These are phyloP conservation scores for Steinernema hermaphroditum DNA, from an alignment of 2,888 invertebrate genomes.

Conservation along the genomic window DNA sequence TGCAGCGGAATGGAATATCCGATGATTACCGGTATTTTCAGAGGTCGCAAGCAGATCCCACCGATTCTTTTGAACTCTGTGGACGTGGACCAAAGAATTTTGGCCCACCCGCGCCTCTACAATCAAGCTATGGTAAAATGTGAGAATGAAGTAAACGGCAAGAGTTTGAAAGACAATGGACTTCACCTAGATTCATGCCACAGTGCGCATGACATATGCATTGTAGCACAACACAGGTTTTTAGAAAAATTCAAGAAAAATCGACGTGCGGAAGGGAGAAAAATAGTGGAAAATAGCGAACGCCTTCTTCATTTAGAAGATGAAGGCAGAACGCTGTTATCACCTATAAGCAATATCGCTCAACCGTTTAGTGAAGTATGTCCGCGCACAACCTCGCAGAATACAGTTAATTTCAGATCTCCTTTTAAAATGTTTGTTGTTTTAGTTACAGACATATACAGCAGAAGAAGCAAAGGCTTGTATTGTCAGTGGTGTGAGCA, in stretches of 20 bases:
- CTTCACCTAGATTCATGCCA: slow-evolving; percentile 44
- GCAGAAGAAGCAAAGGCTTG: too few species aligned
- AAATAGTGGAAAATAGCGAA: neutral
- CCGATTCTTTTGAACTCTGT: slow-evolving; percentile 17
- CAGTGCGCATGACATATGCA: slow-evolving; percentile 12
- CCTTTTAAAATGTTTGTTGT: too few species aligned
- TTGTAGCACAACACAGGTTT: neutral
- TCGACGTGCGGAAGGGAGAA: too few species aligned
- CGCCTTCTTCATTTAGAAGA: slow-evolving; percentile 6
- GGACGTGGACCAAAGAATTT: slow-evolving; percentile 38
- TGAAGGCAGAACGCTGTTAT: neutral
- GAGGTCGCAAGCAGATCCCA: neutral
- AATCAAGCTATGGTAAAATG: slow-evolving; percentile 23
- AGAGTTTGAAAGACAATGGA: slow-evolving; percentile 37
- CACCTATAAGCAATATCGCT: slow-evolving; percentile 9
- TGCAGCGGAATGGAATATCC: too few species aligned
- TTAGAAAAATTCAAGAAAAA: slow-evolving; percentile 5
- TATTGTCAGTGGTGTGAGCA: too few species aligned
- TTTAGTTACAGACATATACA: too few species aligned
- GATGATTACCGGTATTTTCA: too few species aligned
- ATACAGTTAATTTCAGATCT: too few species aligned
- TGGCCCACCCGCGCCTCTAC: slow-evolving; percentile 39
- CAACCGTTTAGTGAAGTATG: neutral
- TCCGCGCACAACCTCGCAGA: too few species aligned
- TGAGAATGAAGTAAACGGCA: slow-evolving; percentile 34